Evolutionary conservation across 2,113 vertebrate species (phyloP).

Genomic region (Alethe diademata): DNA sequence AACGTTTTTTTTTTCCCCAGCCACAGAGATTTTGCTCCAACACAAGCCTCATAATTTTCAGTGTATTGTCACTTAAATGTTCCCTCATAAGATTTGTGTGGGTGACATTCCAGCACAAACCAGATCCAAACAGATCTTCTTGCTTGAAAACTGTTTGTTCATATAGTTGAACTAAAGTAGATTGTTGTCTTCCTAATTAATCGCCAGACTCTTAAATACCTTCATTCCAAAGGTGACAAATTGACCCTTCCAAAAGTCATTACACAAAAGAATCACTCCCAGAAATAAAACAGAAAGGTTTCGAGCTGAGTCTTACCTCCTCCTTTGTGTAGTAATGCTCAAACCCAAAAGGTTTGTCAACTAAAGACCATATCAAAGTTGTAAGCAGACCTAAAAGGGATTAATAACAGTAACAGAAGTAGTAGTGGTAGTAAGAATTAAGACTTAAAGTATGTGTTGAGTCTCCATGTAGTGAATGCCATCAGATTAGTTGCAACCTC

Average conservation of each 20-base stretch:
- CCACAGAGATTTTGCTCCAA: not conserved
- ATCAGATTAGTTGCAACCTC: not conserved
- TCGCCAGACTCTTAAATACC: not conserved
- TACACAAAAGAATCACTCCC: not conserved
- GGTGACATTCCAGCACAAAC: slow-evolving; percentile 48
- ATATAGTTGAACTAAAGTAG: not conserved
- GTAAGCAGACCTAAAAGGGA: not conserved
- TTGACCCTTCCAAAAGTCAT: not conserved
- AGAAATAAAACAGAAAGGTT: not conserved
- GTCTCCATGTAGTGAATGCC: not conserved
- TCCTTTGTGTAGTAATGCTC: not conserved
- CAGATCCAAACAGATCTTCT: slow-evolving; percentile 26
- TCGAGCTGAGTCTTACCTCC: not conserved
- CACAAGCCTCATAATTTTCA: slow-evolving; percentile 23
- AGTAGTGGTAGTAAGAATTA: not conserved
- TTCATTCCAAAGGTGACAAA: not conserved
- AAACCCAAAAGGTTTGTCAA: not conserved
- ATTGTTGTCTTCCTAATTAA: slow-evolving; percentile 27
- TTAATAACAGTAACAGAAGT: not conserved
- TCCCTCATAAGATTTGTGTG: slow-evolving; percentile 46
- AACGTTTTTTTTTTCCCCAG: not conserved
- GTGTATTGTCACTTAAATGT: slow-evolving; percentile 41
- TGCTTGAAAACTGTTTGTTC: slow-evolving; percentile 33
- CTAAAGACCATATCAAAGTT: not conserved
- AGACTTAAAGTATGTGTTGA: not conserved